Evolutionary conservation across 1,140 invertebrate species (phyloP).

Genomic region (Lordiphosa mommai): DNA sequence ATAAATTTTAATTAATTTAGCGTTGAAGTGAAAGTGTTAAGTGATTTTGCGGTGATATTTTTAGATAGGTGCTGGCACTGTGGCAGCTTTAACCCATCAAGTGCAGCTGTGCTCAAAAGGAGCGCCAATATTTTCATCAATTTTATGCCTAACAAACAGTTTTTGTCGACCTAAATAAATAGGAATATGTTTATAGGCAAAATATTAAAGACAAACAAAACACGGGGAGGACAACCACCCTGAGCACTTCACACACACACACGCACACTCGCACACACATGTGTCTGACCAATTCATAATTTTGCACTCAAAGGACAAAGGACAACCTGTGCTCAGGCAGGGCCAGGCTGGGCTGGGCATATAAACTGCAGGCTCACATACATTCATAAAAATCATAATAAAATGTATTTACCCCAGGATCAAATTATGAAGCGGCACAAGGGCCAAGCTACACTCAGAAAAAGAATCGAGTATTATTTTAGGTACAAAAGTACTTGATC

Average conservation of each 20-base stretch:
- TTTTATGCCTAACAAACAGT: slow-evolving; percentile 42
- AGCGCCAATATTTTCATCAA: slow-evolving; percentile 55
- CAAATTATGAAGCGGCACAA: slow-evolving; percentile 78
- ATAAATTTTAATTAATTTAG: slow-evolving; percentile 77
- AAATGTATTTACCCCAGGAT: slow-evolving; percentile 79
- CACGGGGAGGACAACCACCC: neutral
- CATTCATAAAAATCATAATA: slow-evolving; percentile 76
- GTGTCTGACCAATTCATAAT: slow-evolving; percentile 69
- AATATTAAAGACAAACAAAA: slow-evolving; percentile 78
- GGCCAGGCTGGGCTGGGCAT: slow-evolving; percentile 8
- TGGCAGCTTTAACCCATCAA: slow-evolving; percentile 22
- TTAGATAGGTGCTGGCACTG: neutral
- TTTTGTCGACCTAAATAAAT: slow-evolving; percentile 76
- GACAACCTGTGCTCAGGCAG: slow-evolving; percentile 70
- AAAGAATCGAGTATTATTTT: no score
- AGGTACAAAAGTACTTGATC: no score
- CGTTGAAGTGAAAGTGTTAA: slow-evolving; percentile 72
- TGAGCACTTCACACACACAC: slow-evolving; percentile 3
- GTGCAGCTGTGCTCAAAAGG: slow-evolving; percentile 41
- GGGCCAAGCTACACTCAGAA: slow-evolving; percentile 12
- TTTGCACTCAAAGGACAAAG: slow-evolving; percentile 62
- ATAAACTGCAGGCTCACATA: slow-evolving; percentile 60
- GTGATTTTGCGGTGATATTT: slow-evolving; percentile 30
- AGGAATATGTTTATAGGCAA: slow-evolving; percentile 79
- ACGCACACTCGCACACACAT: slow-evolving; percentile 27